These are phyloP conservation scores for Kryptopterus vitreolus DNA, from an alignment of 2,797 vertebrate species.

Conservation along the genomic window DNA sequence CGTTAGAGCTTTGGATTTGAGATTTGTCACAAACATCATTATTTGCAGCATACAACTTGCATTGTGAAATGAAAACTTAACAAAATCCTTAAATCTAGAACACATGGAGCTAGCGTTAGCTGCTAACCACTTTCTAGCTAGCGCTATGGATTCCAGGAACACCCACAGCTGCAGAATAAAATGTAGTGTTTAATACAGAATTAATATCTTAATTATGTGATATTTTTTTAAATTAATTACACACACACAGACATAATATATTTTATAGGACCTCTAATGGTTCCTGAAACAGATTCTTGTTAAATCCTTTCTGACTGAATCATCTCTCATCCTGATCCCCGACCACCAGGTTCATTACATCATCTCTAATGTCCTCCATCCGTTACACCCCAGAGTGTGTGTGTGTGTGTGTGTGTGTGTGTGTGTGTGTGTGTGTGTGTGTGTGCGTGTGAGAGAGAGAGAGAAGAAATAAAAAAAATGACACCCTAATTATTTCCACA, in stretches of 20 bases:
- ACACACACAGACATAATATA: not conserved
- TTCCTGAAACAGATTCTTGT: slow-evolving; percentile 15
- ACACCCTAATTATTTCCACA: not conserved
- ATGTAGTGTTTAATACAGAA: not conserved
- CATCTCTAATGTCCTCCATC: slow-evolving; percentile 5
- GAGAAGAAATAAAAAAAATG: not conserved
- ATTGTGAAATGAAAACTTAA: no score
- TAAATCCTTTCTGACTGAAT: not conserved
- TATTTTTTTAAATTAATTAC: not conserved
- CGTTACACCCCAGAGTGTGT: not conserved
- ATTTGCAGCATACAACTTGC: no score
- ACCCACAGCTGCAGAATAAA: not conserved
- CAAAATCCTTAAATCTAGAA: no score
- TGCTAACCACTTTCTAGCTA: no score
- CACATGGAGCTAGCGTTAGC: no score
- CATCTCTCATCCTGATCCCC: slow-evolving; percentile 11
- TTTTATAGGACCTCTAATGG: not conserved
- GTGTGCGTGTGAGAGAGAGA: no score
- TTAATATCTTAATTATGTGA: not conserved
- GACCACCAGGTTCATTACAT: not conserved
- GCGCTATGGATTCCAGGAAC: no score
- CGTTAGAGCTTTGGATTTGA: no score
- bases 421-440: no score
- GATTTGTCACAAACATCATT: no score
- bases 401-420: no score